Evolutionary conservation across 2,113 vertebrate species (phyloP), one percentile per base, ranked within the genome.

Genomic region (Trematomus loennbergii): DNA sequence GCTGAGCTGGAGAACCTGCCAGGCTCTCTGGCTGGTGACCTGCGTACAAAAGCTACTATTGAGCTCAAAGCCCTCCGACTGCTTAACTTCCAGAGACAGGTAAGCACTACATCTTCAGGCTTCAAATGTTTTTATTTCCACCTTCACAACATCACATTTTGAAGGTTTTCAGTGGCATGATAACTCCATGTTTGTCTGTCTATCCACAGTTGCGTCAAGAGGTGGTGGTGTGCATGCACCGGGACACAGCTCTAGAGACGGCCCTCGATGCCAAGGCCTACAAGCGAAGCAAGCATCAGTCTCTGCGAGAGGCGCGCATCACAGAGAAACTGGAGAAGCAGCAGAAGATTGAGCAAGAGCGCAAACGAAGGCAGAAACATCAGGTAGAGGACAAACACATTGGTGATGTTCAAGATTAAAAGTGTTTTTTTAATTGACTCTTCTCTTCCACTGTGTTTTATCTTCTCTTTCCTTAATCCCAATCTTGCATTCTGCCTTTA

Each of bases 51-150:
- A 97, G 98, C 98, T 0, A 99, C 96, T 48, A 99, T 99, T 2
- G 98, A 99, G 85, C 96, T 99, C 40, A 99, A 99, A 92, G 98
- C 98, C 2, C 95, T 99, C 43, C 88, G 97, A 17, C 96, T 99
- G 59, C 96, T 99, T 1, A 99, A 98, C 90, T 99, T 99, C 85
- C 98, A 99, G 95, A 97, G 97, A 91, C 98, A 99, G 95, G 98
- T 98, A 58, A 15, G 15, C 18, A 16, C 4, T 1, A 3, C 33
- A 29, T 45, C 40, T 3, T 60, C 13, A 7, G 20, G 13, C 52
- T 12, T 25, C 33, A 5, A 10, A 9, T 55, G 8, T 17, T 33
- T 29, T 55, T 2, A n/a, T 40, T 40, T 40, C 36, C 36, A 64
- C 3, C 18, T 57, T 52, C n/a, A 54, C 16, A 25, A 16, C 55